Base-by-base conservation (phyloP, 2,888 invertebrate species). In the Clusia tigrina region DNA sequence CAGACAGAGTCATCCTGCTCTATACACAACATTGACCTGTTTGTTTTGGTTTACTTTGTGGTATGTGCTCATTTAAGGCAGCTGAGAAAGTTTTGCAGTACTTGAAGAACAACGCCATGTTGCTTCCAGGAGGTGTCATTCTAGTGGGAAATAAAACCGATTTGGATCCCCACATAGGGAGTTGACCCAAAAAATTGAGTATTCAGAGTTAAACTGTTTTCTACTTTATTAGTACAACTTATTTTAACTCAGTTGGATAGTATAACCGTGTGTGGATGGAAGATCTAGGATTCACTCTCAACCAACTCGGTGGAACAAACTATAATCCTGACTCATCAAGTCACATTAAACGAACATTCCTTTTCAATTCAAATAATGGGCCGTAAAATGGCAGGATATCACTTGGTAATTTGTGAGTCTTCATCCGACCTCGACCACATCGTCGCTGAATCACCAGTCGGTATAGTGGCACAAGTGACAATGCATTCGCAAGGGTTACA, bases 61-160 rank as follows among this genome's bases (percentile, higher is more conserved):
- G 89, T 89, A 62, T 90, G 90, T 76, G 83, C 42, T 87, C 88
- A 51, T 87, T 90, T 70, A 87, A 88, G 71, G 81, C 85, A 48
- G 90, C 90, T 2, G 88, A 89, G 60, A 88, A 89, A 69, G 86
- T 88, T 20, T 80, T 91, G 38, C 84, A 87, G 54, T 88, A 88
- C 71, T 84, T 91, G 25, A 87, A 89, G 81, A 87, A 89, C 68
- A 86, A 86, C 69, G 87, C 88, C 66, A 87, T 87, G 78, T 85
- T 87, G 72, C 77, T 86, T 26, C 85, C 86, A 24, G 86, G 87
- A 55, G 89, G 89, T 2, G 88, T 89, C 54, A 91, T 91, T 65
- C 82, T 91, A 15, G 90, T 90, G 20, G 91, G 89, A 38, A 91
- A 91, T 78, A 91, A 91, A 81, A 88, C 89, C 5, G 91, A 91